Conservation (phyloP, 2,888 invertebrate genomes). For the Panorpa germanica region DNA sequence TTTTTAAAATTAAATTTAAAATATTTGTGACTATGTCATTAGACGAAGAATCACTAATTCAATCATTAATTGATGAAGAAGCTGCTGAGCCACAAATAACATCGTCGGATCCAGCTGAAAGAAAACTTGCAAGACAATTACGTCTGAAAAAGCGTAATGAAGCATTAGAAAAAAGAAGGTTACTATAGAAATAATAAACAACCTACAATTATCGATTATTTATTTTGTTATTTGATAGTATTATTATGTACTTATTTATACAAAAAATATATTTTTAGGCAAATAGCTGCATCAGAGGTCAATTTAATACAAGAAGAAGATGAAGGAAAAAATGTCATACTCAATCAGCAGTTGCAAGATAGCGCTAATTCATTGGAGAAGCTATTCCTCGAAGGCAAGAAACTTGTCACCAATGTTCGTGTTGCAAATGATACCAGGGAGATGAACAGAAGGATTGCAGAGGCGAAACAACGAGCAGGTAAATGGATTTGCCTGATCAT, state of each 20-base stretch:
- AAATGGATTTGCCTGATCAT: no score
- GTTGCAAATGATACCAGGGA: constrained; percentile 61
- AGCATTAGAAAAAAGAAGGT: constrained; percentile 31
- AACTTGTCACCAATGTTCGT: constrained; percentile 56
- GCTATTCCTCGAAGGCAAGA: constrained; percentile 44
- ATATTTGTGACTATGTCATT: no score
- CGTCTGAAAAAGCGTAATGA: constrained; percentile 44
- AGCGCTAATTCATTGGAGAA: constrained; percentile 45
- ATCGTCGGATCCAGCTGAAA: constrained; percentile 43
- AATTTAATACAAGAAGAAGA: no score
- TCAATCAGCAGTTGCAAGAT: constrained; percentile 41
- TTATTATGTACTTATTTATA: no score
- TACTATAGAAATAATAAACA: no score
- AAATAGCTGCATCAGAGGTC: no score
- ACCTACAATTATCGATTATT: no score
- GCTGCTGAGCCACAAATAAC: constrained; percentile 36
- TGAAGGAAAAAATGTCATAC: constrained; percentile 30
- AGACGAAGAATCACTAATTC: no score
- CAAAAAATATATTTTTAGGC: no score
- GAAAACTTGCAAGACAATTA: constrained; percentile 47
- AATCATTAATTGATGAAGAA: constrained; percentile 25
- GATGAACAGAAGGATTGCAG: constrained; percentile 33
- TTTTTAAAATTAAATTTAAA: no score
- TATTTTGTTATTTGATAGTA: no score
- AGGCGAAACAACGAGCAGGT: constrained; percentile 21